These are phyloP conservation scores for Cariama cristata DNA, from an alignment of 2,113 vertebrate genomes.

Conservation along the genomic window DNA sequence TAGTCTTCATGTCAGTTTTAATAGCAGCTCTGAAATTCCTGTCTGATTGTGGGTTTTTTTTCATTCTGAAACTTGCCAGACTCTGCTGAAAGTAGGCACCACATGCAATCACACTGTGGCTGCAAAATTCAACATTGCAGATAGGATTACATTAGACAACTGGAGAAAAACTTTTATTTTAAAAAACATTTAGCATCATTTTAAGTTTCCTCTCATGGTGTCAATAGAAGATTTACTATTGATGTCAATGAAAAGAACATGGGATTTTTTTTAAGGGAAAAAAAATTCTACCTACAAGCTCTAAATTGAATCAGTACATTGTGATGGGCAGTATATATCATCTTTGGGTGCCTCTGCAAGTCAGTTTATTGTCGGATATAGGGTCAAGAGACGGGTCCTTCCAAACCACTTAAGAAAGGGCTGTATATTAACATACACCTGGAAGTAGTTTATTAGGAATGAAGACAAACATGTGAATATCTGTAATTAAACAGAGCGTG, in stretches of 20 bases:
- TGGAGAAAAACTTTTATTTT: background rate
- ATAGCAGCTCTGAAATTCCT: conserved; percentile 8
- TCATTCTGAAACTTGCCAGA: conserved; percentile 6
- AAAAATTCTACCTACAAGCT: background rate
- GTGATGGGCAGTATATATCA: background rate
- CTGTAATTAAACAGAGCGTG: background rate
- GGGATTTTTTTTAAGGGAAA: background rate
- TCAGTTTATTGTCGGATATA: background rate
- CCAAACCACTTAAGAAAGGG: background rate
- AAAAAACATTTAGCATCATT: background rate
- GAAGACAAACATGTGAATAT: background rate
- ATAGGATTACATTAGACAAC: background rate
- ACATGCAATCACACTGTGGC: background rate
- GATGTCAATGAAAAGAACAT: background rate
- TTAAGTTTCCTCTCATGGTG: background rate
- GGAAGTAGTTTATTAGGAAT: background rate
- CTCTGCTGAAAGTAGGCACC: background rate
- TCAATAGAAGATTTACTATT: background rate
- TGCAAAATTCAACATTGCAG: background rate
- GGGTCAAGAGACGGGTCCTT: background rate
- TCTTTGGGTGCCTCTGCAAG: background rate
- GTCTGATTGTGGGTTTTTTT: background rate
- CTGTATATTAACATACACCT: background rate
- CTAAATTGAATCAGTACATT: conserved; percentile 1
- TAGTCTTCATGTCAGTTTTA: conserved; percentile 46